Conservation (phyloP, 2,113 vertebrate genomes). For the Terrapene triunguis region DNA sequence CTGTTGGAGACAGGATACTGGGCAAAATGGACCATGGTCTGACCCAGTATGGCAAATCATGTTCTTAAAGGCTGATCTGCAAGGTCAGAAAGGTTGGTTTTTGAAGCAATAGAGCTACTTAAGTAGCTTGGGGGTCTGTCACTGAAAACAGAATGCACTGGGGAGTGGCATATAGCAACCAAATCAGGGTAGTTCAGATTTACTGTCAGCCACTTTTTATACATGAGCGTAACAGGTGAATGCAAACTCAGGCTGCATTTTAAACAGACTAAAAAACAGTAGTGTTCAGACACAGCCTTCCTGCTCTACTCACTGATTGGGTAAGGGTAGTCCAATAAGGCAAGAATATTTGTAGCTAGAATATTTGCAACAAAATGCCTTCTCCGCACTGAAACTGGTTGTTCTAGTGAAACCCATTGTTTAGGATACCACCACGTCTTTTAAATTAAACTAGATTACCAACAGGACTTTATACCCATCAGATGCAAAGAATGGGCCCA, state of each 20-base stretch:
- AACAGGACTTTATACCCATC: not conserved
- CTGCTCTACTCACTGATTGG: not conserved
- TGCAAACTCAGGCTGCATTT: not conserved
- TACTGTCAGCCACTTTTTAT: not conserved
- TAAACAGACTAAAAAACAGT: not conserved
- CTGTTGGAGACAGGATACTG: not conserved
- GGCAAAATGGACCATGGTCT: not conserved
- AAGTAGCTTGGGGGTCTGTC: not conserved
- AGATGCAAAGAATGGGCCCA: not conserved
- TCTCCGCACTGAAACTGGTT: not conserved
- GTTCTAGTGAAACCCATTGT: not conserved
- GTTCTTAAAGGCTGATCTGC: not conserved
- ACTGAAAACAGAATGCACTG: not conserved
- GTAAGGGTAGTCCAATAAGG: not conserved
- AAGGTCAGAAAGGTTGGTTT: not conserved
- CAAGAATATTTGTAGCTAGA: not conserved
- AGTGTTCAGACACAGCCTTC: not conserved
- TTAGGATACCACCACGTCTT: not conserved
- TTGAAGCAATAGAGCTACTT: not conserved
- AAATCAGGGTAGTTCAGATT: not conserved
- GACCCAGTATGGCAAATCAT: not conserved
- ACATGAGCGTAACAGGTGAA: accelerated
- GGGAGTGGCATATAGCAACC: not conserved
- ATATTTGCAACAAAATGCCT: not conserved
- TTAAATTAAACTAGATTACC: accelerated